phyloP scores from a whole-genome alignment of 2,888 invertebrate species.

The Eupeodes latifasciatus region DNA sequence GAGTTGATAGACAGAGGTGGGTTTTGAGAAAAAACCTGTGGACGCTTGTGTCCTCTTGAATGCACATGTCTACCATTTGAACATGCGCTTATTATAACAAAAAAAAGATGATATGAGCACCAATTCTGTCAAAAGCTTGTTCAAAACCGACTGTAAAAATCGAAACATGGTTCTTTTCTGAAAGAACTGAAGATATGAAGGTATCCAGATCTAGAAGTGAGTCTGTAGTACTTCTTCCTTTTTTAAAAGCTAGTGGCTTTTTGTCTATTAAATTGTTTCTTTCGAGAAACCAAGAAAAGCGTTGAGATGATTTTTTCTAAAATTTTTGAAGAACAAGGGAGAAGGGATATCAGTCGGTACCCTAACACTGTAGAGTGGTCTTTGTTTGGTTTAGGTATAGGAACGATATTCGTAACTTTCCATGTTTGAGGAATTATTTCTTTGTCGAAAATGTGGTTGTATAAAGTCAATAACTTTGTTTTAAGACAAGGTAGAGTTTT shows the following conservation, averaged over 20 bases:
- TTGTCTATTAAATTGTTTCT: neutral
- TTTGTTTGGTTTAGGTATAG: conserved; percentile 25
- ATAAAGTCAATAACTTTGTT: too few species aligned
- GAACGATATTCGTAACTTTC: neutral
- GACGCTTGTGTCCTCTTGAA: too few species aligned
- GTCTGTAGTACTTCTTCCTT: neutral
- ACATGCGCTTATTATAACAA: too few species aligned
- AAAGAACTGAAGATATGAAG: neutral
- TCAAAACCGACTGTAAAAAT: conserved; percentile 4
- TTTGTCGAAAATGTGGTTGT: too few species aligned
- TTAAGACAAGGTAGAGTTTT: neutral
- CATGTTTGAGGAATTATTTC: conserved; percentile 21
- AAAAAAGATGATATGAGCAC: neutral
- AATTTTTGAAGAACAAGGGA: neutral
- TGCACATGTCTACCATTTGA: too few species aligned
- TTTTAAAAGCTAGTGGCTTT: neutral
- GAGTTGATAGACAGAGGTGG: too few species aligned
- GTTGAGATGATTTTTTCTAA: conserved; percentile 18
- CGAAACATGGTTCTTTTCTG: neutral
- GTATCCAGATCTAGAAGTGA: conserved; percentile 8
- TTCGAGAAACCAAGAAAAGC: neutral
- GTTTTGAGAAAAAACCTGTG: too few species aligned
- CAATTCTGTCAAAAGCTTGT: conserved; percentile 14
- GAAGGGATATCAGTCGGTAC: conserved; percentile 18
- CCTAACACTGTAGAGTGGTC: neutral